Conservation (phyloP, 2,113 vertebrate genomes). For the Gallinago paraguaiae region DNA sequence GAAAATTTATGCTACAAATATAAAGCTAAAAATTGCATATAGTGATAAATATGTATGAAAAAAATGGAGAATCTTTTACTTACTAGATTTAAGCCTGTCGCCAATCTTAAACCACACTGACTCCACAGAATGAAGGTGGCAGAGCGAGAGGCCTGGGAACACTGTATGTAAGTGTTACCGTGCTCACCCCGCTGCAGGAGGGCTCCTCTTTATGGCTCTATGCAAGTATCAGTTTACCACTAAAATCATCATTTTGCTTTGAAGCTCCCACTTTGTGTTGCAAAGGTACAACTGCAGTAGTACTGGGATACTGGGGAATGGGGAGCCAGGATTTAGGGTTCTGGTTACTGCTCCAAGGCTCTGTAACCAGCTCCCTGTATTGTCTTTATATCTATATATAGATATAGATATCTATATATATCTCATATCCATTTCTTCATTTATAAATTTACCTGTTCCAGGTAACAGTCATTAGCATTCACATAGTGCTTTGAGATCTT, state of each 20-base stretch:
- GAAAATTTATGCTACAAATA: neutral
- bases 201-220: neutral
- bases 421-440: neutral
- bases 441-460: neutral
- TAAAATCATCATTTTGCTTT: neutral
- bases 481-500: neutral
- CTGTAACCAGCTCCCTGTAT: neutral
- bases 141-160: neutral
- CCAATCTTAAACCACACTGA: neutral
- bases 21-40: neutral
- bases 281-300: neutral
- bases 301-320: neutral
- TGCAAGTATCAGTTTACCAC: neutral
- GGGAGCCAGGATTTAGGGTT: neutral
- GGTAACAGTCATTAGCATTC: neutral
- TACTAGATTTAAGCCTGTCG: neutral
- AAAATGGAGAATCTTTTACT: neutral
- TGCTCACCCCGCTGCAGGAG: neutral
- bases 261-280: neutral
- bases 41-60: neutral
- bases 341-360: neutral
- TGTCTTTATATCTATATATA: too few relatives aligned
- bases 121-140: neutral
- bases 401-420: too few relatives aligned
- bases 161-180: neutral